Conservation (phyloP, 2,797 vertebrate genomes). For the Tamandua tetradactyla region DNA sequence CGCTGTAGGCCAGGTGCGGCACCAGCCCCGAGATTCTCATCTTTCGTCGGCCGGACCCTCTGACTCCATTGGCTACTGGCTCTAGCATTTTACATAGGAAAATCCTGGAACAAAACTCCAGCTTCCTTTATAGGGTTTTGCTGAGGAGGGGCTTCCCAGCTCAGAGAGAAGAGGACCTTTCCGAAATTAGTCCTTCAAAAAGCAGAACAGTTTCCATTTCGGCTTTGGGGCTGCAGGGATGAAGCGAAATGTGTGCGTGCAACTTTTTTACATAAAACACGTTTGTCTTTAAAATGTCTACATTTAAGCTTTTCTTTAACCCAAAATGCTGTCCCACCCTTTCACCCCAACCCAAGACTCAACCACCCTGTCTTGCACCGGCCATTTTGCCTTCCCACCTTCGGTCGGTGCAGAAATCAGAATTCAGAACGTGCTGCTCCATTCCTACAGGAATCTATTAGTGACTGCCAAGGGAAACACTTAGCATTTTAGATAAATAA, state of each 20-base stretch:
- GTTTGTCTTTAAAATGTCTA: neutral
- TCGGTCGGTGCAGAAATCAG: neutral
- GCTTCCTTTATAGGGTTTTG: neutral
- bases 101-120: constrained; percentile 46
- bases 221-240: neutral
- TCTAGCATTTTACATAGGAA: neutral
- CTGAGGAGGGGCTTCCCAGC: neutral
- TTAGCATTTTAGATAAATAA: constrained; percentile 58
- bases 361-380: accelerated
- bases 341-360: neutral
- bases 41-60: neutral
- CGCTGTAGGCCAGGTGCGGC: neutral
- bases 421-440: neutral
- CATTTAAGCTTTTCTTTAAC: neutral
- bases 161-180: neutral
- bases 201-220: neutral
- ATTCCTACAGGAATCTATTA: constrained; percentile 11
- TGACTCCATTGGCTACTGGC: neutral
- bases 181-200: constrained; percentile 12
- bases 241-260: too few relatives aligned
- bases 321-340: accelerated
- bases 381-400: neutral
- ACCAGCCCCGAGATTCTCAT: neutral
- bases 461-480: constrained; percentile 8
- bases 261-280: too few relatives aligned